These are phyloP conservation scores for Trichogramma evanescens DNA, from an alignment of 2,888 invertebrate genomes.

Conservation along the genomic window DNA sequence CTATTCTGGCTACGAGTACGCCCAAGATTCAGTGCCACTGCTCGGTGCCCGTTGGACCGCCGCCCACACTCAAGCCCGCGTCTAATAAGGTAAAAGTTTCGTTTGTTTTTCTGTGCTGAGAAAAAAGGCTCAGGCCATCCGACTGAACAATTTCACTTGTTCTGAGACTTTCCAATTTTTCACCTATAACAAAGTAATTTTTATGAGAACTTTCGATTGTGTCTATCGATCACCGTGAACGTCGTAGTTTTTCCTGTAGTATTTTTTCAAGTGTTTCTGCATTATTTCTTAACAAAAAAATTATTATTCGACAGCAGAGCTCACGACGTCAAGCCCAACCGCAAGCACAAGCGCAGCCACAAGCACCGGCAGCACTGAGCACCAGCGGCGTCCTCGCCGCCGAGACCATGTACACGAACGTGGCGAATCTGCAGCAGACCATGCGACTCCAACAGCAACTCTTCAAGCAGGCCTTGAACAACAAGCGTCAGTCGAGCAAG, in stretches of 20 bases:
- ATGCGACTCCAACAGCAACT: constrained; percentile 63
- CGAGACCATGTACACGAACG: constrained; percentile 65
- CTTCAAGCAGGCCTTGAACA: constrained; percentile 51
- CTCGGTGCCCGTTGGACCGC: constrained; percentile 23
- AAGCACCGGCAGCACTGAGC: constrained; percentile 5
- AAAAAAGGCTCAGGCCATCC: no score
- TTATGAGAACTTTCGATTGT: no score
- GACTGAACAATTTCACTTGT: no score
- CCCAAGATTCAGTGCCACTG: constrained; percentile 32
- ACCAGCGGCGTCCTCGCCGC: constrained; percentile 39
- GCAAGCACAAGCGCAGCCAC: constrained; percentile 4
- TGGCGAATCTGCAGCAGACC: constrained; percentile 62
- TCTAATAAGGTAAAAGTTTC: constrained; percentile 17
- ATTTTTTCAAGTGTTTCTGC: no score
- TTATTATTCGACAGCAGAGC: constrained; percentile 21
- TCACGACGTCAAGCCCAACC: constrained; percentile 3
- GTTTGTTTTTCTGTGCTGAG: no score
- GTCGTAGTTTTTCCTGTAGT: no score
- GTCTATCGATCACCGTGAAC: no score
- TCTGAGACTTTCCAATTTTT: no score
- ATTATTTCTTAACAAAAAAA: no score
- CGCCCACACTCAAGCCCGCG: constrained; percentile 19
- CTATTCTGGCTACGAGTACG: constrained; percentile 6
- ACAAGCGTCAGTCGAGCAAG: constrained; percentile 39
- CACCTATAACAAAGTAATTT: no score